A percentile compares a stretch with the other conserved stretches of the same genome.
phyloP scores from a whole-genome alignment of 2,113 vertebrate species.

The Callaeas wilsoni region DNA sequence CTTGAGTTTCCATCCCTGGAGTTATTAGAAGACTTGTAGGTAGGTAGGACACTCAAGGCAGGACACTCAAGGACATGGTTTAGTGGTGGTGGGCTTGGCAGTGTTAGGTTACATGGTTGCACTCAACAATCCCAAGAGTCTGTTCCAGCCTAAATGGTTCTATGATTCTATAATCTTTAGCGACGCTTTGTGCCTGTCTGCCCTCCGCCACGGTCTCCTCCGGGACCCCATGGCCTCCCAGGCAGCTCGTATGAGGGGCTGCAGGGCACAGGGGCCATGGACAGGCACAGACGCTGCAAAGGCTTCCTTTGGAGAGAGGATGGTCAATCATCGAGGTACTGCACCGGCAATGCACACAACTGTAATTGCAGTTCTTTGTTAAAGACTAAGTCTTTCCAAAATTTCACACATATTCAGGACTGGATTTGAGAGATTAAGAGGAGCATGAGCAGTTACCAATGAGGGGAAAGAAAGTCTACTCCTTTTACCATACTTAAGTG shows the following conservation, averaged over 20 bases:
- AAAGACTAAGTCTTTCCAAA: not conserved
- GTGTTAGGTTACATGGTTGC: not conserved
- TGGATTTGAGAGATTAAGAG: not conserved
- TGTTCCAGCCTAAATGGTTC: not conserved
- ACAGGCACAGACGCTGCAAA: not conserved
- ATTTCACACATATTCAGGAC: not conserved
- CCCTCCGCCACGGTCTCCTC: not conserved
- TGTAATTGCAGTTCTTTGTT: not conserved
- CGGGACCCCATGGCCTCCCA: not conserved
- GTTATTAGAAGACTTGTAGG: not conserved
- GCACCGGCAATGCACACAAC: not conserved
- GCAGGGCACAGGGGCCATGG: not conserved
- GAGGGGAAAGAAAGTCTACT: not conserved
- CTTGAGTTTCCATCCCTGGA: not conserved
- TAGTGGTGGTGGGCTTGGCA: not conserved
- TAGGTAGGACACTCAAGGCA: not conserved
- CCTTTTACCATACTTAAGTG: not conserved
- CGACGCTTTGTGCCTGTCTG: not conserved
- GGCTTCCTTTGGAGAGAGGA: not conserved
- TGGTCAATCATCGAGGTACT: fast-evolving
- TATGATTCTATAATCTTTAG: not conserved
- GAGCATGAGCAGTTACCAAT: not conserved
- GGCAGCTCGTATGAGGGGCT: fast-evolving
- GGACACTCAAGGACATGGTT: not conserved
- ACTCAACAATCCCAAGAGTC: not conserved